Base-by-base conservation (phyloP, 1,140 invertebrate genomes). In the Mamestra configurata region DNA sequence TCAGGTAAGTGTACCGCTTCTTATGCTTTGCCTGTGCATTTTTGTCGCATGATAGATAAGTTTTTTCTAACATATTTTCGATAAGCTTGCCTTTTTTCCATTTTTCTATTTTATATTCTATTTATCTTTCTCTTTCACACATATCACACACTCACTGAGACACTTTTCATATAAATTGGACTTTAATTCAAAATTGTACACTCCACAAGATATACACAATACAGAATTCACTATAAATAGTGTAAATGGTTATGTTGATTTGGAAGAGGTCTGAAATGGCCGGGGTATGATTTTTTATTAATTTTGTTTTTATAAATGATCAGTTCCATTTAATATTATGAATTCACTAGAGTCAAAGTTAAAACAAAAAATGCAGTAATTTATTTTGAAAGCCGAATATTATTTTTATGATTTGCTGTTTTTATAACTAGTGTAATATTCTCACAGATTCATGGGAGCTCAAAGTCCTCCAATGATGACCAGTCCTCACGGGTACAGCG, bases 401-500 rank as follows among this genome's bases (percentile, higher is more conserved):
- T 22, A 13, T 49, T 78, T 79, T 73, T 43, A 27, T 55, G 11
- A 81, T 70, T 73, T 66, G 49, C 13, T 53, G 51, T 4, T 72
- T 40, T 22, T 35, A 72, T 72, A 37, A 80, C 43, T 70, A 20
- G 46, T 49, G 5, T 49, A 46, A 49, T 68, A 46, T 46, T 46
- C 35, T 73, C 61, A 78, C 89, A 95, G 95, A 79, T 95, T 95
- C 80, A 93, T 95, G 94, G 94, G 94, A 82, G 93, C 94, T 43
- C 95, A 95, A 82, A 95, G 94, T 84, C 95, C 94, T 57, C 94
- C 95, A 70, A 95, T 95, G 91, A 89, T 95, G 88, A 95, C 94
- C 35, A 95, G 94, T 78, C 95, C 95, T 40, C 95, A 95, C 72
- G 92, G 95, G 15, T 95, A 95, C 80, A 95, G 88, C 70, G 95